phyloP scores from a whole-genome alignment of 1,140 invertebrate genomes.

The Anagrus nilaparvatae region DNA sequence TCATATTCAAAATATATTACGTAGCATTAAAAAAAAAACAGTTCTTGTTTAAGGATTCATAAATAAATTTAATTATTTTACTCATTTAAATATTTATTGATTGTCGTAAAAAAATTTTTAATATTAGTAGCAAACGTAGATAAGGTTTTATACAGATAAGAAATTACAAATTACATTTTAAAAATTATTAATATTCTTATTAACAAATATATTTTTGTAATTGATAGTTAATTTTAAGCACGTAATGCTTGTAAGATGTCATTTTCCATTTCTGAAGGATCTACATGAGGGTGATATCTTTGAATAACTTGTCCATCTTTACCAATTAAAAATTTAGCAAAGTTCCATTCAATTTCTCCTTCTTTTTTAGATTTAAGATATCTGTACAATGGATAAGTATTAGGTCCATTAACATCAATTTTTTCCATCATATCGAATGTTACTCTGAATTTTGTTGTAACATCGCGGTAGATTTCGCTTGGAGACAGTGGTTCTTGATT shows the following conservation, averaged over 20 bases:
- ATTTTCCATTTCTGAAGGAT: conserved; percentile 58
- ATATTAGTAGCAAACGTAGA: too few relatives aligned
- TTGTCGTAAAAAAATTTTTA: too few relatives aligned
- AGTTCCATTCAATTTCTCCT: conserved; percentile 89
- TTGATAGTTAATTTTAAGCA: too few relatives aligned
- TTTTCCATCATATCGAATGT: conserved; percentile 70
- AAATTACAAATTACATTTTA: too few relatives aligned
- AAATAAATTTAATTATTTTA: too few relatives aligned
- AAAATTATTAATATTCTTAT: too few relatives aligned
- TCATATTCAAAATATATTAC: too few relatives aligned
- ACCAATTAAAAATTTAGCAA: conserved; percentile 88
- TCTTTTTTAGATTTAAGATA: conserved; percentile 70
- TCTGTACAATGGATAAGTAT: conserved; percentile 74
- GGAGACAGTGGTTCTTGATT: conserved; percentile 65
- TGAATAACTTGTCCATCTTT: conserved; percentile 74
- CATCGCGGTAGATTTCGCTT: conserved; percentile 63
- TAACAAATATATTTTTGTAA: too few relatives aligned
- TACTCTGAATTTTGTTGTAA: conserved; percentile 56
- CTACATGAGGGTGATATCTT: conserved; percentile 63
- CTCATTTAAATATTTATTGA: too few relatives aligned
- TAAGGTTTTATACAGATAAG: too few relatives aligned
- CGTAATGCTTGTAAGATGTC: conserved; percentile 51
- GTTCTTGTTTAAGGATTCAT: too few relatives aligned
- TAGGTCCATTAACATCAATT: conserved; percentile 79
- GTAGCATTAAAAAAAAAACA: too few relatives aligned